Conservation (phyloP, 1,140 invertebrate species). For the Bombyx mandarina region DNA sequence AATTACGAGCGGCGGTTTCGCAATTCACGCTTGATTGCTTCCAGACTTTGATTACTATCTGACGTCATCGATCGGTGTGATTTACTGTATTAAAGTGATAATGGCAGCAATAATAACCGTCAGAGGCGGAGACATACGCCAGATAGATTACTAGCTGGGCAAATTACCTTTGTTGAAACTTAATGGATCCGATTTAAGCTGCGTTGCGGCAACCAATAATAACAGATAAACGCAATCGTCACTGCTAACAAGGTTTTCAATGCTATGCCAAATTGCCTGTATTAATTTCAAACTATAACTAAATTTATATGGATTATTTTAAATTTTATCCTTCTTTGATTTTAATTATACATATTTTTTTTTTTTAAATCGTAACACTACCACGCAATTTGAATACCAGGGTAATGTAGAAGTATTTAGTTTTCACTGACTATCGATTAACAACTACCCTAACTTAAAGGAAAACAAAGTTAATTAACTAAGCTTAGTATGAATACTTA, state of each 20-base stretch:
- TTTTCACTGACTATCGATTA: too few species aligned
- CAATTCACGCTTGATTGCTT: conserved; percentile 38
- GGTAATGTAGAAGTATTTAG: too few species aligned
- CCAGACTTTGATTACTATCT: conserved; percentile 39
- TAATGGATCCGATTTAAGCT: conserved; percentile 16
- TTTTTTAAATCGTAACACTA: too few species aligned
- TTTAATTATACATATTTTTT: too few species aligned
- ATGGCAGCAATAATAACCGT: conserved; percentile 35
- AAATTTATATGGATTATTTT: too few species aligned
- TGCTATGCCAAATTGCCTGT: neutral
- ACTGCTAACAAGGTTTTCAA: conserved; percentile 5
- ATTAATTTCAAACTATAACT: too few species aligned
- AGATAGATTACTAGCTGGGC: conserved; percentile 21
- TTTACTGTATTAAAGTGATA: conserved; percentile 31
- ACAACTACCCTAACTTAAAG: too few species aligned
- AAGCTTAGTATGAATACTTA: too few species aligned
- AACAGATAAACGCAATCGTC: conserved; percentile 12
- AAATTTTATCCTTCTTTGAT: too few species aligned
- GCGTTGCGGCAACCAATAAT: conserved; percentile 17
- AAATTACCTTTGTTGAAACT: conserved; percentile 29
- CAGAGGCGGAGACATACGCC: conserved; percentile 15
- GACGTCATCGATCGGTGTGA: conserved; percentile 41
- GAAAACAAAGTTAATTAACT: too few species aligned
- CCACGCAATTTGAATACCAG: too few species aligned
- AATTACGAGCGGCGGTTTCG: conserved; percentile 17